phyloP scores from a whole-genome alignment of 2,888 invertebrate genomes.

The Ecliptopera silaceata region DNA sequence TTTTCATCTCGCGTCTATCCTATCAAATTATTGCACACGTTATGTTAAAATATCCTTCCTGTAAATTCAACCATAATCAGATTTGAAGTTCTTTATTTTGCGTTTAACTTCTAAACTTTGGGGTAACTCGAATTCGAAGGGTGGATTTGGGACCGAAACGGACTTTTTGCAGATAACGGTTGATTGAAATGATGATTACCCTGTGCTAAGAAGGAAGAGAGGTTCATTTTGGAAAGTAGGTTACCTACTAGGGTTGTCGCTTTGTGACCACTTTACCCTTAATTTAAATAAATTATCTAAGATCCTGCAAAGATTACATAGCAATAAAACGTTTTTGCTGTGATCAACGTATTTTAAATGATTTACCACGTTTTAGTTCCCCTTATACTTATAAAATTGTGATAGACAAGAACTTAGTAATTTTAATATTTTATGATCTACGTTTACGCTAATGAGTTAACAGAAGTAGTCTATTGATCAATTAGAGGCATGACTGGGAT shows the following conservation, averaged over 20 bases:
- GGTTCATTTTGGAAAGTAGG: background rate
- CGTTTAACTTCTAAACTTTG: constrained; percentile 14
- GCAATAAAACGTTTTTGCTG: too few relatives aligned
- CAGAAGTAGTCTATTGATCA: too few relatives aligned
- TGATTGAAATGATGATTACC: constrained; percentile 17
- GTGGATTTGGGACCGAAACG: constrained; percentile 10
- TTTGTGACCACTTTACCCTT: background rate
- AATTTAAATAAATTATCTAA: background rate
- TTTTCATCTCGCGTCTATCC: constrained; percentile 22
- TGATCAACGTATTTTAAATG: background rate
- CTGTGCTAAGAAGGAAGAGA: background rate
- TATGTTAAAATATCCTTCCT: constrained; percentile 23
- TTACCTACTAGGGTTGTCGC: background rate
- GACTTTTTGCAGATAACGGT: constrained; percentile 17
- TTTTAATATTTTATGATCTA: too few relatives aligned
- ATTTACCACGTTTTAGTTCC: too few relatives aligned
- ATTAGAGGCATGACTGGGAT: too few relatives aligned
- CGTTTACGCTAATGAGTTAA: too few relatives aligned
- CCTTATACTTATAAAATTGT: too few relatives aligned
- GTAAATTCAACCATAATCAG: constrained; percentile 16
- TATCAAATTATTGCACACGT: constrained; percentile 23
- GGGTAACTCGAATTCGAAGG: constrained; percentile 12
- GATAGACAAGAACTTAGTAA: too few relatives aligned
- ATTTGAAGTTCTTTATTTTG: constrained; percentile 21
- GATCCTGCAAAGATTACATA: background rate